Evolutionary conservation across 2,888 invertebrate species (phyloP).

Genomic region (Drosophila barbarae): DNA sequence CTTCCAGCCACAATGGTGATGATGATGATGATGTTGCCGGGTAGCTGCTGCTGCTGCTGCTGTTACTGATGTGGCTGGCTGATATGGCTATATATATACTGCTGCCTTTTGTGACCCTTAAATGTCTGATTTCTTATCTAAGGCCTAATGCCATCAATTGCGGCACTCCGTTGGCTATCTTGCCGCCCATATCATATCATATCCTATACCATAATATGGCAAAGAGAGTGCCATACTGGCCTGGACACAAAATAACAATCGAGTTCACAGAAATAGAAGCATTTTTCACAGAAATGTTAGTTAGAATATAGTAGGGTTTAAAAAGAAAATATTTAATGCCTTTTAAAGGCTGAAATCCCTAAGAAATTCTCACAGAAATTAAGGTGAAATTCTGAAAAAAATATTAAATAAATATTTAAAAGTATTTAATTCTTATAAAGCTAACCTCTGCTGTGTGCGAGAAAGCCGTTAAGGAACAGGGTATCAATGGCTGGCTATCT

Average conservation of each 20-base stretch:
- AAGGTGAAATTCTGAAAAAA: not conserved
- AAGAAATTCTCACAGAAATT: not conserved
- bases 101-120: slow-evolving; percentile 49
- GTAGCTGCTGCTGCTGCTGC: slow-evolving; percentile 1
- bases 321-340: not conserved
- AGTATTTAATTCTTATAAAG: not conserved
- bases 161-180: slow-evolving; percentile 56
- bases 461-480: slow-evolving; percentile 27
- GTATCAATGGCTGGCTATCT: slow-evolving; percentile 65
- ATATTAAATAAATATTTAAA: not conserved
- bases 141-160: slow-evolving; percentile 76
- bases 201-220: not conserved
- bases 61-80: slow-evolving; percentile 12
- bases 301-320: not conserved
- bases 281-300: too few species aligned
- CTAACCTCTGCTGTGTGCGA: not conserved
- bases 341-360: not conserved
- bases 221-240: not conserved
- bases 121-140: slow-evolving; percentile 77
- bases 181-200: slow-evolving; percentile 53
- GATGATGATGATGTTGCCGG: slow-evolving; percentile 9
- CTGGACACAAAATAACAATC: not conserved
- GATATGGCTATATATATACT: not conserved
- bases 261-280: not conserved
- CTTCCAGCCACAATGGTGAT: slow-evolving; percentile 2